phyloP scores from a whole-genome alignment of 1,140 invertebrate species.

The Hesperophylax magnus region DNA sequence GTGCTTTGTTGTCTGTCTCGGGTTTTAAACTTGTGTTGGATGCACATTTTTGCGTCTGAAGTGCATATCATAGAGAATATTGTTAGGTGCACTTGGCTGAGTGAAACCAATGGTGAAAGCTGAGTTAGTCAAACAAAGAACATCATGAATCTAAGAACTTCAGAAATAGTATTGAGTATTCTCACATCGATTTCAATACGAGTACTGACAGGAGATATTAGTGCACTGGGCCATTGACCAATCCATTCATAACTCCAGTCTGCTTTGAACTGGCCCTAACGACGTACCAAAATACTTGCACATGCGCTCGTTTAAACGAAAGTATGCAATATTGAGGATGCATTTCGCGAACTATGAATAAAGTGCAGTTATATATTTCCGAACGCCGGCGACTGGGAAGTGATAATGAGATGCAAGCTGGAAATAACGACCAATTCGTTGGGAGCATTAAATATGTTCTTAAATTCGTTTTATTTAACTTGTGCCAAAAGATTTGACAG shows the following conservation, averaged over 20 bases:
- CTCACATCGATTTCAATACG: too few species aligned
- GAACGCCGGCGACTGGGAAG: neutral
- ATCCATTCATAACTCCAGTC: neutral
- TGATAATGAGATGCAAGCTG: slow-evolving; percentile 35
- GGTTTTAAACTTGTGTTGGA: too few species aligned
- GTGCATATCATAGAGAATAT: too few species aligned
- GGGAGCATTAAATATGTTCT: slow-evolving; percentile 37
- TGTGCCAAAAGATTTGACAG: slow-evolving; percentile 36
- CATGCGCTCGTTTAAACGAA: neutral
- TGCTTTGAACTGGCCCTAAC: slow-evolving; percentile 19
- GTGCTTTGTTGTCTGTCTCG: too few species aligned
- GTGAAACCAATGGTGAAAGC: too few species aligned
- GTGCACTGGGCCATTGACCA: neutral
- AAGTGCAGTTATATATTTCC: slow-evolving; percentile 1
- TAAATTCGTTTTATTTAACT: slow-evolving; percentile 28
- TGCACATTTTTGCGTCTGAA: too few species aligned
- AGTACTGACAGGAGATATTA: neutral
- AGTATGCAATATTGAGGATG: neutral
- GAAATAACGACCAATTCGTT: slow-evolving; percentile 42
- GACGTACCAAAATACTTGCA: neutral
- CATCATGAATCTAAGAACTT: too few species aligned
- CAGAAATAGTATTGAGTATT: too few species aligned
- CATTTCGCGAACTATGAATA: slow-evolving; percentile 25
- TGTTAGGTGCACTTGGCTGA: too few species aligned
- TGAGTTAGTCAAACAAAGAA: too few species aligned